phyloP scores from a whole-genome alignment of 2,797 vertebrate species.

The Chelmon rostratus region DNA sequence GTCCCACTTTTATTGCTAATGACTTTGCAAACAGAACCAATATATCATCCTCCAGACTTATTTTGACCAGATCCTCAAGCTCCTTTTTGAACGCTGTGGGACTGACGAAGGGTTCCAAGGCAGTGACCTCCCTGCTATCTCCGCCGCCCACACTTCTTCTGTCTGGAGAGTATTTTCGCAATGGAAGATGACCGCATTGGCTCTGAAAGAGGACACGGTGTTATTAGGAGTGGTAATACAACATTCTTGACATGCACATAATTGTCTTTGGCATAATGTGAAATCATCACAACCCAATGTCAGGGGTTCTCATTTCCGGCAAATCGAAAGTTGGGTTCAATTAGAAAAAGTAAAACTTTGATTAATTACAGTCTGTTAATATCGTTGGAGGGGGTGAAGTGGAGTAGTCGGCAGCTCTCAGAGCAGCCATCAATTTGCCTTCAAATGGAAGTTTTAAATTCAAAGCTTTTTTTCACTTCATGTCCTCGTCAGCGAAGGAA shows the following conservation, averaged over 20 bases:
- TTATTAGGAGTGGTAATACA: constrained; percentile 74
- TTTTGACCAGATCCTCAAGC: constrained; percentile 55
- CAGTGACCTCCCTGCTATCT: constrained; percentile 73
- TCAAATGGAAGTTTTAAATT: constrained; percentile 70
- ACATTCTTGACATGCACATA: constrained; percentile 79
- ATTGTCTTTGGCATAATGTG: constrained; percentile 78
- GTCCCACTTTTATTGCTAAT: constrained; percentile 37
- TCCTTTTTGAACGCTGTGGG: constrained; percentile 47
- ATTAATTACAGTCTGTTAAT: constrained; percentile 78
- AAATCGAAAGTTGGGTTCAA: constrained; percentile 77
- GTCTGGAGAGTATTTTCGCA: constrained; percentile 66
- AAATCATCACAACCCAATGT: constrained; percentile 78
- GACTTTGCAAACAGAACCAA: constrained; percentile 50
- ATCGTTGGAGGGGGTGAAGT: constrained; percentile 44
- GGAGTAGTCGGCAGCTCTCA: constrained; percentile 40
- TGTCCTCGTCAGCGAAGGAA: constrained; percentile 51
- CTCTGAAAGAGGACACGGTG: constrained; percentile 66
- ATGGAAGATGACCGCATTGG: constrained; percentile 66
- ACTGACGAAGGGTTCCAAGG: constrained; percentile 47
- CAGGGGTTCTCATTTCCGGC: constrained; percentile 69
- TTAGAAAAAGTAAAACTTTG: constrained; percentile 77
- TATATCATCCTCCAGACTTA: constrained; percentile 48
- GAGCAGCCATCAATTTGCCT: constrained; percentile 63
- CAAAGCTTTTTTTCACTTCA: constrained; percentile 53
- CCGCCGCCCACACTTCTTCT: constrained; percentile 72